Percentiles rank a stretch among this genome's conserved stretches.
These are phyloP conservation scores for Macrobrachium nipponense DNA, from an alignment of 1,140 invertebrate genomes.

Conservation along the genomic window DNA sequence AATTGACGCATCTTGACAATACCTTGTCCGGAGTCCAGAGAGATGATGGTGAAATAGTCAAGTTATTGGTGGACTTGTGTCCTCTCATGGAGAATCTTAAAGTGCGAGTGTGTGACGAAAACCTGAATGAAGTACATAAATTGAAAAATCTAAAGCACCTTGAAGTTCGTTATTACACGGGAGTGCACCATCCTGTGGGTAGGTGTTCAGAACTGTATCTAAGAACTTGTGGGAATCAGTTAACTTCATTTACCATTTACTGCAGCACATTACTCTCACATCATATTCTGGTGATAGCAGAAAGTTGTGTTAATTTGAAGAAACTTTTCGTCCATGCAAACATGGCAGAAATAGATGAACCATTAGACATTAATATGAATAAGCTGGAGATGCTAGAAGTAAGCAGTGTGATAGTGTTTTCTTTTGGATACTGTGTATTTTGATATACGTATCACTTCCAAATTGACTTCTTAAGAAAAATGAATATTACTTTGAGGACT, in stretches of 20 bases:
- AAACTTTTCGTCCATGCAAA: constrained; percentile 49
- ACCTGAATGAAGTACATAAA: constrained; percentile 29
- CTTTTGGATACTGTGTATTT: background rate
- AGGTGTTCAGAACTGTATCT: constrained; percentile 16
- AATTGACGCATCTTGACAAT: constrained; percentile 49
- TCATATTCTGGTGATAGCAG: constrained; percentile 38
- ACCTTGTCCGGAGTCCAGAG: constrained; percentile 30
- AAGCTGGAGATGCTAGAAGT: constrained; percentile 32
- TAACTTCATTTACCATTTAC: constrained; percentile 44
- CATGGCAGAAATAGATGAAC: constrained; percentile 17
- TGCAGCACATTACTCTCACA: constrained; percentile 22
- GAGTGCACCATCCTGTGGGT: constrained; percentile 45
- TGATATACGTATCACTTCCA: background rate
- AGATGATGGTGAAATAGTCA: constrained; percentile 47
- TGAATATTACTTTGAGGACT: too few relatives aligned
- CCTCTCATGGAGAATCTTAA: constrained; percentile 49
- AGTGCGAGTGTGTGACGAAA: constrained; percentile 47
- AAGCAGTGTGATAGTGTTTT: background rate
- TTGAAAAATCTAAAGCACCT: constrained; percentile 34
- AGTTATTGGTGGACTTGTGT: constrained; percentile 38
- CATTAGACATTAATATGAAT: background rate
- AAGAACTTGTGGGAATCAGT: constrained; percentile 5
- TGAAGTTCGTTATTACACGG: constrained; percentile 43
- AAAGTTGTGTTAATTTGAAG: constrained; percentile 33
- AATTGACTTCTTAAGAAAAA: too few relatives aligned